phyloP scores from a whole-genome alignment of 2,888 invertebrate genomes.

The Eupithecia exiguata region DNA sequence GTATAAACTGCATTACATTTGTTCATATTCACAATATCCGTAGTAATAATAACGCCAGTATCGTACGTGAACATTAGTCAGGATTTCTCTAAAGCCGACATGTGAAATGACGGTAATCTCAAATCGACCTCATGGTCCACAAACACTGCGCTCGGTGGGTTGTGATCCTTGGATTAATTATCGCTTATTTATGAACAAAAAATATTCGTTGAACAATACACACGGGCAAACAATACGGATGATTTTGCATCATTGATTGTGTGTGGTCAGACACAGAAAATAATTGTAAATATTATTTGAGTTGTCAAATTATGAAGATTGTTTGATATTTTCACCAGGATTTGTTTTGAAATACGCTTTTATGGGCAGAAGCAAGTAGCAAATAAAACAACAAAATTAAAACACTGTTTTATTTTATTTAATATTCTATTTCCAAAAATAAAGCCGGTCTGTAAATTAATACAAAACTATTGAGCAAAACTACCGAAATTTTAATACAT shows the following conservation, averaged over 20 bases:
- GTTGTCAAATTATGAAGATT: too few species aligned
- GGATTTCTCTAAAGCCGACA: constrained; percentile 68
- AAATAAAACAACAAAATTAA: too few species aligned
- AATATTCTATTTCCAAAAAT: too few species aligned
- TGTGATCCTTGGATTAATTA: constrained; percentile 43
- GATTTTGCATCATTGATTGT: neutral
- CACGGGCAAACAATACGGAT: neutral
- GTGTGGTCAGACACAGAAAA: too few species aligned
- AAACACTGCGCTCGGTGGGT: constrained; percentile 37
- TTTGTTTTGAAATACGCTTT: too few species aligned
- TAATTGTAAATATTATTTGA: too few species aligned
- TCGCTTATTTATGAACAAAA: constrained; percentile 17
- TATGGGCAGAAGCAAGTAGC: too few species aligned
- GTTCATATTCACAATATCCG: constrained; percentile 13
- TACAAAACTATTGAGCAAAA: too few species aligned
- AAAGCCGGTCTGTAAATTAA: too few species aligned
- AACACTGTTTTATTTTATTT: too few species aligned
- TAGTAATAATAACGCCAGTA: constrained; percentile 47
- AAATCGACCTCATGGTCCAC: constrained; percentile 56
- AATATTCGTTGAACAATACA: neutral
- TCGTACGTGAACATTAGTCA: constrained; percentile 62
- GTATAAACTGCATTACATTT: constrained; percentile 20
- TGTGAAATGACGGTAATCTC: constrained; percentile 71
- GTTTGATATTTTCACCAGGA: too few species aligned
- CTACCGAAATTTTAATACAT: too few species aligned